Base-by-base conservation (phyloP, 1,140 invertebrate species). In the Neodiprion fabricii region DNA sequence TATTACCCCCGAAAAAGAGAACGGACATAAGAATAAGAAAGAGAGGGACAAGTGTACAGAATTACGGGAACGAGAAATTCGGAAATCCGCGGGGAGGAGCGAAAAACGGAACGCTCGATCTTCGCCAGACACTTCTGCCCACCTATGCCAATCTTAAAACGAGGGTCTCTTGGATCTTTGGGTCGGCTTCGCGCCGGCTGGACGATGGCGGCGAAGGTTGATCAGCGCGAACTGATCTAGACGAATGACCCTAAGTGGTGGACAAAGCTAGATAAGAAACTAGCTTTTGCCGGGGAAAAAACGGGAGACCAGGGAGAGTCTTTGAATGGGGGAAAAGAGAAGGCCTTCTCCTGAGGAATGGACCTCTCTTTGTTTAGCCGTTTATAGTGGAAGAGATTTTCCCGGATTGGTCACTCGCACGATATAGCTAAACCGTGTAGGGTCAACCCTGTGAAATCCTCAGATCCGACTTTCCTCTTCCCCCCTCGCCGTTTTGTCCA, bases 311-410 rank as follows among this genome's bases (percentile, higher is more conserved):
- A 65, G 50, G 28, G 28, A 40, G 66, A 28, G 71, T 48, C 72
- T 65, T 61, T 75, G 53, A 28, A 68, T 7, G 17, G 50, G 66
- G 53, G 53, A 73, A 67, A 76, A 76, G 76, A 67, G 80, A 78
- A 79, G 75, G 71, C 77, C 74, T 72, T 74, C 61, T 78, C 78
- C 82, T 81, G 81, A 89, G 87, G 86, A 87, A 88, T 88, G 80
- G 82, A 88, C 81, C 84, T 89, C 53, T 61, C 86, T 89, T 88
- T 89, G 87, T 89, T 89, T 89, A 88, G 87, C 85, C 86, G 87
- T 89, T 89, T 89, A 89, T 85, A 85, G 85, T 85, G 83, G 84
- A 85, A 87, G 86, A 87, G 86, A 88, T 89, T 89, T 86, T 80
- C 83, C 76, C 81, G 85, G 86, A 87, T 87, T 85, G 86, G 84